Conservation (phyloP, 2,113 vertebrate genomes). For the Gobius niger region DNA sequence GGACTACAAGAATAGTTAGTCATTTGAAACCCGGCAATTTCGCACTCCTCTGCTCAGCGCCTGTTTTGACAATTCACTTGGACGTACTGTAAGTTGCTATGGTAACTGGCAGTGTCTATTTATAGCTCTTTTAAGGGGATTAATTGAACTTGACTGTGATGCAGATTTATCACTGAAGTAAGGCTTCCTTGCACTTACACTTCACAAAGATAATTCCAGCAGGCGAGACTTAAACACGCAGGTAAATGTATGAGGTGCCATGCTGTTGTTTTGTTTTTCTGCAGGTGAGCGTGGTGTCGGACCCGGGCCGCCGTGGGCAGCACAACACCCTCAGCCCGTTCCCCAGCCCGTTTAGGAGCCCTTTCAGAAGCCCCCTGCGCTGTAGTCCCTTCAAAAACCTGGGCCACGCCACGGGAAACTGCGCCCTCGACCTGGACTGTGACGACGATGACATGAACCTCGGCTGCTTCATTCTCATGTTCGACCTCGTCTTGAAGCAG, state of each 20-base stretch:
- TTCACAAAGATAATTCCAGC: not conserved
- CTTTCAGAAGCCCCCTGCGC: constrained; percentile 88
- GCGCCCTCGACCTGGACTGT: constrained; percentile 90
- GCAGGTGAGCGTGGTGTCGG: constrained; percentile 94
- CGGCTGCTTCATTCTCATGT: constrained; percentile 99
- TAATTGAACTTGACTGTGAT: constrained; percentile 65
- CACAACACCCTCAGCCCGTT: constrained; percentile 93
- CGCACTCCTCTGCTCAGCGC: constrained; percentile 22
- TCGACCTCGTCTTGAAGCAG: constrained; percentile 98
- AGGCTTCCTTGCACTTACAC: not conserved
- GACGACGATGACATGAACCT: constrained; percentile 99
- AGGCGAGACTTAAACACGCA: too few species aligned
- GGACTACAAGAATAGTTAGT: not conserved
- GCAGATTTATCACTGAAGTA: constrained; percentile 36
- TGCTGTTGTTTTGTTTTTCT: not conserved
- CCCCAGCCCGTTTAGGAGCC: constrained; percentile 96
- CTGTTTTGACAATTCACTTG: constrained; percentile 32
- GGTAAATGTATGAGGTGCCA: too few species aligned
- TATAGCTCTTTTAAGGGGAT: constrained; percentile 62
- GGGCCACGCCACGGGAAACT: constrained; percentile 84
- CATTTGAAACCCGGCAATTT: not conserved
- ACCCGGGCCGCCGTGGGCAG: constrained; percentile 90
- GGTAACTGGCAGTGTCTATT: constrained; percentile 68
- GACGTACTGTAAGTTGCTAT: constrained; percentile 61
- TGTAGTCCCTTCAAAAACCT: constrained; percentile 96